Evolutionary conservation across 2,888 invertebrate species (phyloP), one percentile per base, ranked within the genome.

Genomic region (Gymnoscelis rufifasciata): DNA sequence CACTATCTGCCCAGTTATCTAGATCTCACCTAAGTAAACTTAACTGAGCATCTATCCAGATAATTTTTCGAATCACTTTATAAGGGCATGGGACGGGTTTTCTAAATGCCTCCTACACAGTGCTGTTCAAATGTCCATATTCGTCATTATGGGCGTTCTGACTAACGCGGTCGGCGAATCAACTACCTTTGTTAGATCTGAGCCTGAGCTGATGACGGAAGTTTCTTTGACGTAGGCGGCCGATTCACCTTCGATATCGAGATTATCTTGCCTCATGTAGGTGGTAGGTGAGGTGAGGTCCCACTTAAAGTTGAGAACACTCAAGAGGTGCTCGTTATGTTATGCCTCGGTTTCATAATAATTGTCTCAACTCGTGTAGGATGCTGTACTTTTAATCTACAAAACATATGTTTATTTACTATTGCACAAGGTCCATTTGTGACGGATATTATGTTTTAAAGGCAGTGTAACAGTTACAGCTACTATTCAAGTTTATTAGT

Each of bases 181-280:
- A 73, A 78, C 71, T 78, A 78, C 79, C 78, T 84, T 84, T 81
- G 83, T 82, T 76, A 76, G 76, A 74, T 62, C 59, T 65, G 59
- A 71, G 67, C 64, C n/a, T n/a, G n/a, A n/a, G n/a, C n/a, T n/a
- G n/a, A n/a, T 78, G 80, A 80, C 82, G 83, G 81, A 69, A 69
- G 71, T 75, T 75, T 74, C 76, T 66, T 66, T 56, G 60, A 61
- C 56, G 86, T 86, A 77, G 86, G 87, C 79, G 83, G 74, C 70
- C 74, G 67, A 83, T 83, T 84, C 78, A 83, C 80, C 84, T 84
- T 83, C 81, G 76, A 83, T 83, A 72, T 74, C 69, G 66, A 78
- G 74, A 78, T 81, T 68, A 74, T 71, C 70, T 66, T 51, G 69
- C 59, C 48, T 56, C 60, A 74, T 68, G 83, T 86, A 79, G 83